These are phyloP conservation scores for Agrypnus murinus DNA, from an alignment of 2,888 invertebrate species.

Conservation along the genomic window DNA sequence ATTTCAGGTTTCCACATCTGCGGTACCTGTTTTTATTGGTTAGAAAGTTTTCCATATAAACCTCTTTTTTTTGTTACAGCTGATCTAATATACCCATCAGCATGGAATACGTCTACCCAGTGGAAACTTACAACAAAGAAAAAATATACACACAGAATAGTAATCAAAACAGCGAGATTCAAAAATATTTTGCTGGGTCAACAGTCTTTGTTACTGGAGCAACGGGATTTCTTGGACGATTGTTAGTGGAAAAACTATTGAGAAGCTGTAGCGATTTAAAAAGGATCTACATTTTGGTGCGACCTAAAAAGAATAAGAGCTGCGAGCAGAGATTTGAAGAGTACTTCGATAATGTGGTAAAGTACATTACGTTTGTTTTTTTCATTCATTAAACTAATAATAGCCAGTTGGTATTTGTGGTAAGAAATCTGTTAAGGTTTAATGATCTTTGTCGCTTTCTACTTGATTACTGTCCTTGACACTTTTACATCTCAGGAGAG, in stretches of 20 bases:
- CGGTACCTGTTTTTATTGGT: too few species aligned
- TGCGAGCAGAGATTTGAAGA: constrained; percentile 69
- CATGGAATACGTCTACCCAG: constrained; percentile 8
- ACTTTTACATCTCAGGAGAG: too few species aligned
- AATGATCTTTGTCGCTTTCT: too few species aligned
- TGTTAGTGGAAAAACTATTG: constrained; percentile 63
- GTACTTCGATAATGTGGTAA: constrained; percentile 76
- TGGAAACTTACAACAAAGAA: too few species aligned
- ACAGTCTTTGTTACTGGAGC: constrained; percentile 83
- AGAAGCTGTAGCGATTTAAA: constrained; percentile 64
- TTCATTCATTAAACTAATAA: neutral
- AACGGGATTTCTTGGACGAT: constrained; percentile 73
- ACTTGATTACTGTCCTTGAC: too few species aligned
- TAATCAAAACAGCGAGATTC: neutral
- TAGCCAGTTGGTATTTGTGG: too few species aligned
- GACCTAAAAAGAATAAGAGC: constrained; percentile 63
- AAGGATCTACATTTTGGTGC: constrained; percentile 60
- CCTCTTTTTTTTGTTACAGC: too few species aligned
- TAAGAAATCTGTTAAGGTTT: too few species aligned
- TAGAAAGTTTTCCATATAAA: too few species aligned
- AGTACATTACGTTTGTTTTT: constrained; percentile 51
- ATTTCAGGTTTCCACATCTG: too few species aligned
- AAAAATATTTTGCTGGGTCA: constrained; percentile 62
- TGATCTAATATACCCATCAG: neutral
- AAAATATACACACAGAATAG: too few species aligned